phyloP scores from a whole-genome alignment of 2,888 invertebrate genomes.

The Lissonota sp. region DNA sequence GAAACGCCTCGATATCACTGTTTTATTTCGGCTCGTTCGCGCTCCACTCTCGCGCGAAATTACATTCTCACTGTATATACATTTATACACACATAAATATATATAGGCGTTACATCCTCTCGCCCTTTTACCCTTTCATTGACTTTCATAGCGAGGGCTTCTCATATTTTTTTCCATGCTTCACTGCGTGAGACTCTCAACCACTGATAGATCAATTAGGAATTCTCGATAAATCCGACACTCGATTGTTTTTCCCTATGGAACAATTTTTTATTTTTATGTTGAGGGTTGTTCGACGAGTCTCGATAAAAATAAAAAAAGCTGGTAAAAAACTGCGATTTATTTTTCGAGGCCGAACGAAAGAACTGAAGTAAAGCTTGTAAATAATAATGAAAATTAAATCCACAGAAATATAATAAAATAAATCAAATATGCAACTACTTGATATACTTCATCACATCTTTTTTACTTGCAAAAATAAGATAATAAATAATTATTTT shows the following conservation, averaged over 20 bases:
- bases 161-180: slow-evolving; percentile 47
- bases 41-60: slow-evolving; percentile 69
- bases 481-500: too few species aligned
- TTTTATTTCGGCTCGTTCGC: slow-evolving; percentile 82
- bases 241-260: not conserved
- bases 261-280: too few species aligned
- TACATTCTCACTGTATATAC: slow-evolving; percentile 68
- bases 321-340: too few species aligned
- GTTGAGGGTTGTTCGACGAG: too few species aligned
- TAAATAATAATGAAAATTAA: too few species aligned
- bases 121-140: slow-evolving; percentile 71
- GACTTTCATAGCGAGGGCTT: slow-evolving; percentile 52
- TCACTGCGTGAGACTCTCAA: slow-evolving; percentile 20
- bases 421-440: too few species aligned
- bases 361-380: too few species aligned
- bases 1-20: slow-evolving; percentile 84
- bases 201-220: slow-evolving; percentile 54
- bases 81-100: slow-evolving; percentile 29
- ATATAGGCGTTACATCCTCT: slow-evolving; percentile 25
- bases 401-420: too few species aligned
- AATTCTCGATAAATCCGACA: slow-evolving; percentile 37
- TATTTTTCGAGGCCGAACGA: too few species aligned
- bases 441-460: too few species aligned
- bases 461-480: too few species aligned
- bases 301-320: too few species aligned